Base-by-base conservation (phyloP, 2,113 vertebrate genomes). In the Perca flavescens region DNA sequence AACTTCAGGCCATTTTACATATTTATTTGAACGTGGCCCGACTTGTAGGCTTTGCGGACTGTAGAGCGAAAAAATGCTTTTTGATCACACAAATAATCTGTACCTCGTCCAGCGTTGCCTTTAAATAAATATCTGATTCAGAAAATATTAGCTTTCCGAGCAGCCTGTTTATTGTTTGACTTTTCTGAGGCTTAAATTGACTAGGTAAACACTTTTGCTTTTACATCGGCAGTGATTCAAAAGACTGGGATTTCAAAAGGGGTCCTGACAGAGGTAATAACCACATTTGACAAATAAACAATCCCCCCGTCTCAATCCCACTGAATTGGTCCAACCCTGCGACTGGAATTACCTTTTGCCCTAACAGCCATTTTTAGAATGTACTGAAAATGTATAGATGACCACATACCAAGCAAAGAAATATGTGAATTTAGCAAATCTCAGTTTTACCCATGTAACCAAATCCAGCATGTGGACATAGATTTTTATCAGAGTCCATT, bases 1-100 rank as follows among this genome's bases (percentile, higher is more conserved):
- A 95, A 93, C 95, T 94, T 95, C 94, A 94, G 96, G 89, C 95
- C 87, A 82, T 94, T 96, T 96, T 96, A 95, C 93, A 92, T 97
- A 97, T 97, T 98, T 97, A 95, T 97, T 97, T 96, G 96, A 97
- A 96, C 93, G 90, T 91, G 96, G 95, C 90, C 91, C 93, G 89
- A 95, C 95, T 94, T 97, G 95, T 96, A 97, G 97, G 92, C 91
- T 87, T 92, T 80, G 90, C 73, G 92, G 96, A 92, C 90, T 64
- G 91, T 92, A 92, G 89, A 80, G 91, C 88, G 91, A 95, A 95
- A 95, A 95, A 95, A 91, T 92, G 89, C 91, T 93, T 97, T 96
- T 96, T 97, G 95, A 97, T 97, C 96, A 95, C 95, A 94, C 96
- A 96, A 96, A 97, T 96, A 96, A 97, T 96, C 94, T 93, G 93